These are phyloP conservation scores for Hermaeophaga mercurialis DNA, from an alignment of 2,888 invertebrate genomes.

Conservation along the genomic window DNA sequence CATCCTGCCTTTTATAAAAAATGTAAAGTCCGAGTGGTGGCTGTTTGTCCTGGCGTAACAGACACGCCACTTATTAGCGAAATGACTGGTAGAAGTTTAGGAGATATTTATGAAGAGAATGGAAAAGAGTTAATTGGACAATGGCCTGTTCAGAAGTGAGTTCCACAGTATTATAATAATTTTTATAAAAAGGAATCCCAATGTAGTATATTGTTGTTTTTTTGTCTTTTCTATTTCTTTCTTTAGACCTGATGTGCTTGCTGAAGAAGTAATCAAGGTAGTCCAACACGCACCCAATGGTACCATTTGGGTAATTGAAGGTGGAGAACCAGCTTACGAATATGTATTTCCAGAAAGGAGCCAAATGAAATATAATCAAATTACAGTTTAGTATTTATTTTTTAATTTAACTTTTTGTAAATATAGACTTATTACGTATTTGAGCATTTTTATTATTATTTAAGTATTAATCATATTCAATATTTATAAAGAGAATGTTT, in stretches of 20 bases:
- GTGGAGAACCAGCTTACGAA: constrained; percentile 52
- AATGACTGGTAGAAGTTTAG: constrained; percentile 28
- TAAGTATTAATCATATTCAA: too few relatives aligned
- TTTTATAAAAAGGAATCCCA: background rate
- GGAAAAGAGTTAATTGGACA: background rate
- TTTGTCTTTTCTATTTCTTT: background rate
- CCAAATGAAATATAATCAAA: constrained; percentile 20
- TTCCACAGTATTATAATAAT: background rate
- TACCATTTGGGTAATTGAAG: constrained; percentile 59
- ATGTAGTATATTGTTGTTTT: too few relatives aligned
- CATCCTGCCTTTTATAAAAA: constrained; percentile 45
- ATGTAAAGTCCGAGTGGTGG: constrained; percentile 59
- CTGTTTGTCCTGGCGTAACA: constrained; percentile 61
- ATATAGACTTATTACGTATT: too few relatives aligned
- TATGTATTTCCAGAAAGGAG: constrained; percentile 31
- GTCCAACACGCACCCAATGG: constrained; percentile 55
- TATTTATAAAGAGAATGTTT: too few relatives aligned
- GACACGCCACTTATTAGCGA: constrained; percentile 51
- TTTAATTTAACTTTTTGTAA: background rate
- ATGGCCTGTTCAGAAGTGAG: constrained; percentile 29
- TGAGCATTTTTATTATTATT: too few relatives aligned
- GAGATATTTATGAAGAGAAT: constrained; percentile 28
- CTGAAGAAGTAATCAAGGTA: constrained; percentile 43
- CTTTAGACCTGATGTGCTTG: constrained; percentile 42
- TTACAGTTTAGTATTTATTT: too few relatives aligned